Conservation (phyloP, 2,888 invertebrate species). For the Morpho helenor region DNA sequence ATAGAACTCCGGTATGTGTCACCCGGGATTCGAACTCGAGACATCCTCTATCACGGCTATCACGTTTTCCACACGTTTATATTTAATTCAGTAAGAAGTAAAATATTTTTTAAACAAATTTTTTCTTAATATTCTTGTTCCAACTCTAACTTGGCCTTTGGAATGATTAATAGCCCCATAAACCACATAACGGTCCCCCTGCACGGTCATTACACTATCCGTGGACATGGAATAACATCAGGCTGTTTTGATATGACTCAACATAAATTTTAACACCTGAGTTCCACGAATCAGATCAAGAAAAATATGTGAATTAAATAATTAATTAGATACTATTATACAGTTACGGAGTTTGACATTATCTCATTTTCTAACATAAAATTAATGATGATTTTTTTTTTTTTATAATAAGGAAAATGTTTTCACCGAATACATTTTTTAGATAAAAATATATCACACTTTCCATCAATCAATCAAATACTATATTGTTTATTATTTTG, state of each 20-base stretch:
- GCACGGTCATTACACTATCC: constrained; percentile 13
- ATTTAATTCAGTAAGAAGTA: too few relatives aligned
- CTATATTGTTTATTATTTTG: too few relatives aligned
- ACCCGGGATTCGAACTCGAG: too few relatives aligned
- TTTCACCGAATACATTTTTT: too few relatives aligned
- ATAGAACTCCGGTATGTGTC: too few relatives aligned
- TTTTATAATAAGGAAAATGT: background rate
- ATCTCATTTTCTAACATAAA: too few relatives aligned
- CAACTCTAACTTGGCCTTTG: background rate
- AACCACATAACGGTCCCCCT: constrained; percentile 11
- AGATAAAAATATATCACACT: too few relatives aligned
- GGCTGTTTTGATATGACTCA: constrained; percentile 8
- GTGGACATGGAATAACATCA: constrained; percentile 1
- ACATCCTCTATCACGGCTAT: too few relatives aligned
- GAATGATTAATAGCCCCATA: constrained; percentile 10
- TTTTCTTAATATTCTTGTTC: background rate
- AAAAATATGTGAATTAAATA: background rate
- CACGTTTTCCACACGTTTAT: too few relatives aligned
- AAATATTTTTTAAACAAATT: too few relatives aligned
- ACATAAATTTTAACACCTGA: constrained; percentile 3
- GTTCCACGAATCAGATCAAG: constrained; percentile 8
- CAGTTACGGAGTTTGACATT: background rate
- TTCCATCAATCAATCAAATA: too few relatives aligned
- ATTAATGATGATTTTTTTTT: background rate
- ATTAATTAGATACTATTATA: constrained; percentile 1